Evolutionary conservation across 2,797 vertebrate species (phyloP).

Genomic region (Ambastaia sidthimunki): DNA sequence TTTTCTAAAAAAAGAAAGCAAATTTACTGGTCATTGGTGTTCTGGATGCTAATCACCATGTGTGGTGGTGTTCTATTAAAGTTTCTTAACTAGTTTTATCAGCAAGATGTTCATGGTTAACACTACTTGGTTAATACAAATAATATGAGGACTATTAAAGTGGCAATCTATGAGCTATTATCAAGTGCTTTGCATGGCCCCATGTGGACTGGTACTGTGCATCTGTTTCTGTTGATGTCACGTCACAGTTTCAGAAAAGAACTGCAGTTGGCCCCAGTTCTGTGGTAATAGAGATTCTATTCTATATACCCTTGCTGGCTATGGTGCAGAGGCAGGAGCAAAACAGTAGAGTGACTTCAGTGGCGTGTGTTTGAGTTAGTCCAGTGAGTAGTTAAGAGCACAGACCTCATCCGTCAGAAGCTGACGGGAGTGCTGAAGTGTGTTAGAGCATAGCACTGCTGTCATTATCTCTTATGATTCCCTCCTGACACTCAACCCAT

Average conservation of each 20-base stretch:
- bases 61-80: too few species aligned
- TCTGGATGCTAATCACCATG: too few species aligned
- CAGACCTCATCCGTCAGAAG: conserved; percentile 53
- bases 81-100: too few species aligned
- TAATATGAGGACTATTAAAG: too few species aligned
- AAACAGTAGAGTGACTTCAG: conserved; percentile 2
- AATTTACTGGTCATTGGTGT: background rate
- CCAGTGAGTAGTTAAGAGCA: conserved; percentile 46
- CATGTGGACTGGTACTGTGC: background rate
- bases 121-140: too few species aligned
- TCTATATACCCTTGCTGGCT: conserved; percentile 3
- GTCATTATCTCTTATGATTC: conserved; percentile 56
- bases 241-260: background rate
- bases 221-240: background rate
- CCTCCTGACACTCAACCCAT: conserved; percentile 52
- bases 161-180: background rate
- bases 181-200: background rate
- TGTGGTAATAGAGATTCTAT: background rate
- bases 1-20: background rate
- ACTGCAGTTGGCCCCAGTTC: background rate
- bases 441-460: conserved; percentile 49
- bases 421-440: conserved; percentile 47
- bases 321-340: background rate
- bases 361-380: conserved; percentile 38
- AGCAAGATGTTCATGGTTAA: too few species aligned